Percentiles rank a stretch among this genome's conserved stretches.
phyloP scores from a whole-genome alignment of 2,113 vertebrate genomes.

The Burhinus oedicnemus region DNA sequence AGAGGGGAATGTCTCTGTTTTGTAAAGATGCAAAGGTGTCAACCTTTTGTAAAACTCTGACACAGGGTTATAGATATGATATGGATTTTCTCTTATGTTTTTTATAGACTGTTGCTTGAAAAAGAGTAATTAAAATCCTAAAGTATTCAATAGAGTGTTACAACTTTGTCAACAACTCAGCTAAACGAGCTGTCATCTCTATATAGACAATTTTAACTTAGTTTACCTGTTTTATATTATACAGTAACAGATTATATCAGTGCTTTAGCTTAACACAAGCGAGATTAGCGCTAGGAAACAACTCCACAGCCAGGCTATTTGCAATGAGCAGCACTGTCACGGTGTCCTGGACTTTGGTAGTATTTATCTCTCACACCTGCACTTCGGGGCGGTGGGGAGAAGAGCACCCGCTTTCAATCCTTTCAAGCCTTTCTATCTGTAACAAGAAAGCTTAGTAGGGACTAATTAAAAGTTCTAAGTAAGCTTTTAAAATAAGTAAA shows the following conservation, averaged over 20 bases:
- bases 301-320: neutral
- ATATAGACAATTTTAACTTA: neutral
- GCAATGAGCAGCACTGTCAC: fast-evolving
- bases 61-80: neutral
- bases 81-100: neutral
- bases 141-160: neutral
- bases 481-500: neutral
- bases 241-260: neutral
- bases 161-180: neutral
- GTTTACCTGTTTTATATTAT: neutral
- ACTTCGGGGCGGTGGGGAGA: neutral
- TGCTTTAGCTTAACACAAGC: neutral
- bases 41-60: neutral
- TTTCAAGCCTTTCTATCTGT: neutral
- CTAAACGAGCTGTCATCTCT: neutral
- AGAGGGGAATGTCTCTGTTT: neutral
- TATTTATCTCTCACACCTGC: neutral
- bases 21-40: neutral
- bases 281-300: neutral
- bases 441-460: neutral
- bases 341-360: neutral
- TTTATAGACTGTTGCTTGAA: neutral
- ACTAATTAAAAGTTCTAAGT: neutral
- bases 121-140: neutral
- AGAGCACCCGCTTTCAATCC: neutral